Conservation (phyloP, 2,113 vertebrate genomes). For the Anarhynchus alexandrinus region DNA sequence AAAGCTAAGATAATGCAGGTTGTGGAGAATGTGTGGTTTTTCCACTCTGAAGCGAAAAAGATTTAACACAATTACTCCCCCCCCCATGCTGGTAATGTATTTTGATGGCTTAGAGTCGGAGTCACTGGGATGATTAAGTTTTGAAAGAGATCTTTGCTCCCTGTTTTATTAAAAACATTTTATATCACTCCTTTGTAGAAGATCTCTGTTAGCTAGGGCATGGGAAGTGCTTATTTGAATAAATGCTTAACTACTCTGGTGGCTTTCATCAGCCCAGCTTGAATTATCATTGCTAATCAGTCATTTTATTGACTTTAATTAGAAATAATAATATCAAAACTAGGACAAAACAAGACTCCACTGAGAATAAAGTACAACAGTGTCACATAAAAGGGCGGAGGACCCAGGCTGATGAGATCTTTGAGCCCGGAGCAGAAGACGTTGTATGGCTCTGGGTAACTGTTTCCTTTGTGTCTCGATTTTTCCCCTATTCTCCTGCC, state of each 20-base stretch:
- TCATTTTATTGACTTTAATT: background rate
- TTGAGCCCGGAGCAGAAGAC: background rate
- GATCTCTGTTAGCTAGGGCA: background rate
- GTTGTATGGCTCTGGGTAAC: background rate
- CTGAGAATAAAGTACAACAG: background rate
- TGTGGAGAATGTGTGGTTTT: background rate
- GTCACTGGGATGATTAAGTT: background rate
- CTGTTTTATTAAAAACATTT: background rate
- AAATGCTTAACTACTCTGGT: background rate
- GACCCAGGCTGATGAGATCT: background rate
- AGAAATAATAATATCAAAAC: background rate
- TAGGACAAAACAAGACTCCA: background rate
- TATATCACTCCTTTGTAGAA: background rate
- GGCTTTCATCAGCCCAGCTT: slow-evolving; percentile 4
- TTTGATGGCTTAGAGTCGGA: background rate
- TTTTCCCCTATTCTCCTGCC: background rate
- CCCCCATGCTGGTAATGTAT: background rate
- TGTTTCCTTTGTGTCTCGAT: background rate
- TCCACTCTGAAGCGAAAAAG: background rate
- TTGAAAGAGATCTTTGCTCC: background rate
- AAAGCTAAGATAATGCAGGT: background rate
- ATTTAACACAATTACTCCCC: background rate
- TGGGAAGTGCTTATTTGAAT: background rate
- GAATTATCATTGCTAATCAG: background rate
- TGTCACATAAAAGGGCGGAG: background rate